A percentile compares a stretch with the other conserved stretches of the same genome.
phyloP scores from a whole-genome alignment of 1,140 invertebrate genomes.

The Caenorhabditis briggsae region DNA sequence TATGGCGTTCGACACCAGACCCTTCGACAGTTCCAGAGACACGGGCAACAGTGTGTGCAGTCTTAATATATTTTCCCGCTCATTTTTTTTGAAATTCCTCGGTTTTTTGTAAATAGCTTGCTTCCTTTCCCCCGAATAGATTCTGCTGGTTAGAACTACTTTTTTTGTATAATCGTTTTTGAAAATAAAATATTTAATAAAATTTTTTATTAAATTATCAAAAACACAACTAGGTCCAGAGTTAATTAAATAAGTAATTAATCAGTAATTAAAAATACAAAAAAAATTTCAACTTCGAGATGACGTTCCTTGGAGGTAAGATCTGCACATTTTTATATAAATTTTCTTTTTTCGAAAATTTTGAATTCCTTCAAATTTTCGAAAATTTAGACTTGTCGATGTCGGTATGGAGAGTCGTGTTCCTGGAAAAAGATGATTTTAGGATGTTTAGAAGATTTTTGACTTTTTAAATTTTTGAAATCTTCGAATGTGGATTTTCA shows the following conservation, averaged over 20 bases:
- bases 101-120: neutral
- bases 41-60: conserved; percentile 1
- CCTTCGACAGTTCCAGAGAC: neutral
- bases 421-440: neutral
- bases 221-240: neutral
- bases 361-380: neutral
- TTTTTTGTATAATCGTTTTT: too few species aligned
- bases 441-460: neutral
- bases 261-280: neutral
- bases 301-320: conserved; percentile 45
- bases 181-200: too few species aligned
- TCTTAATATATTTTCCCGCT: neutral
- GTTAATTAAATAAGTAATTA: neutral
- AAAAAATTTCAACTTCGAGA: conserved; percentile 27
- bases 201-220: too few species aligned
- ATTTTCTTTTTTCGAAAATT: neutral
- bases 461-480: too few species aligned
- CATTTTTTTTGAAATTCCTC: neutral
- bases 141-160: too few species aligned
- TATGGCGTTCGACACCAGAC: neutral
- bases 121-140: too few species aligned
- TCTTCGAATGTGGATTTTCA: too few species aligned
- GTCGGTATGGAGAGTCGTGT: conserved; percentile 35
- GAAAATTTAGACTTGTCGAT: conserved; percentile 33
- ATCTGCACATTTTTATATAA: conserved; percentile 19